A percentile compares a stretch with the other conserved stretches of the same genome.
Conservation (phyloP, 2,888 invertebrate species). For the Temnothorax unifasciatus region DNA sequence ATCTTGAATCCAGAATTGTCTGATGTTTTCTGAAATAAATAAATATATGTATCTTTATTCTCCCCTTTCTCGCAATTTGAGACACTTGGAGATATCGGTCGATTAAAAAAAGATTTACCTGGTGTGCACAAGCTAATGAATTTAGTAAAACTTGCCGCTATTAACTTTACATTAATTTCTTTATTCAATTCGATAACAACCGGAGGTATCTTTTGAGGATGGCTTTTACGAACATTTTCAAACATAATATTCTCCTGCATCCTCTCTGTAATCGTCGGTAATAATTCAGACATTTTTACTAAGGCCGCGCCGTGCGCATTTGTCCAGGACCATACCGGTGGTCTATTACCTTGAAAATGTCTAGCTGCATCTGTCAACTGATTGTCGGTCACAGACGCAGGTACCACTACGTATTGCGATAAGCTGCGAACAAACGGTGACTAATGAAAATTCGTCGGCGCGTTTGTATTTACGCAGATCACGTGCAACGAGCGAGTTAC, state of each 20-base stretch:
- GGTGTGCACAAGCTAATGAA: conserved; percentile 82
- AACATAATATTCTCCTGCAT: conserved; percentile 91
- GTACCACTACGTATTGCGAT: conserved; percentile 93
- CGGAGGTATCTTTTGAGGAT: conserved; percentile 89
- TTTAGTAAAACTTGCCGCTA: conserved; percentile 82
- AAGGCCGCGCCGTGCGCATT: conserved; percentile 91
- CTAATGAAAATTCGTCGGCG: neutral
- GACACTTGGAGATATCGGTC: neutral
- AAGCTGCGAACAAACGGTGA: conserved; percentile 86
- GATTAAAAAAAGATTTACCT: conserved; percentile 75
- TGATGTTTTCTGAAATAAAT: conserved; percentile 84
- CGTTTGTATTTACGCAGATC: neutral
- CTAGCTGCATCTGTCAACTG: conserved; percentile 91
- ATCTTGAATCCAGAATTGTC: conserved; percentile 90
- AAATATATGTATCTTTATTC: conserved; percentile 57
- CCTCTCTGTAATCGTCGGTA: conserved; percentile 90
- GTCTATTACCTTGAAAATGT: conserved; percentile 91
- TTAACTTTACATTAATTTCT: conserved; percentile 85
- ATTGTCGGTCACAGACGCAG: conserved; percentile 91
- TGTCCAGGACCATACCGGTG: conserved; percentile 92
- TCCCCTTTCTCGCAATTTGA: too few species aligned
- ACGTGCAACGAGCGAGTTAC: conserved; percentile 76
- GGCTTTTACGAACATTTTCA: conserved; percentile 91
- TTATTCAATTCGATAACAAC: conserved; percentile 90
- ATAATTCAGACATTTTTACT: conserved; percentile 94